These are phyloP conservation scores for Abscondita cerata DNA, from an alignment of 2,888 invertebrate genomes.

Conservation along the genomic window DNA sequence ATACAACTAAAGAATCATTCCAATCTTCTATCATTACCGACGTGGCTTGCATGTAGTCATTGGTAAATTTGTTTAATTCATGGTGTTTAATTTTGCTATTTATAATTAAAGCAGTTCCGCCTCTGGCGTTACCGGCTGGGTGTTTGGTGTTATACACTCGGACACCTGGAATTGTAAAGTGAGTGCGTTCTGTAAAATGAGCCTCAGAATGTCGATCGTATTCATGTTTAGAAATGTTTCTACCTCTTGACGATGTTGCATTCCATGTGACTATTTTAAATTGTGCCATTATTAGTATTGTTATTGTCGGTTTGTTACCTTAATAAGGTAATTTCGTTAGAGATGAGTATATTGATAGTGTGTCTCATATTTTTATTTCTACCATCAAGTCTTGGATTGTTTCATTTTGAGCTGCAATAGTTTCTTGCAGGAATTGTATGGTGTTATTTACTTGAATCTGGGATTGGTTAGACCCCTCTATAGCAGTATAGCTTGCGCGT, in stretches of 20 bases:
- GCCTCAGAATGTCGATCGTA: too few species aligned
- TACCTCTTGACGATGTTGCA: conserved; percentile 7
- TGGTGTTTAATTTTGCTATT: conserved; percentile 7
- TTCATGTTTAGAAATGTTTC: conserved; percentile 9
- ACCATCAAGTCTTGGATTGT: conserved; percentile 4
- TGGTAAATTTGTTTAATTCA: not conserved
- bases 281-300: too few species aligned
- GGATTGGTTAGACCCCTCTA: not conserved
- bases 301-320: conserved; percentile 7
- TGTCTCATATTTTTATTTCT: conserved; percentile 10
- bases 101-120: conserved; percentile 4
- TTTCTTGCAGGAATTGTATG: not conserved
- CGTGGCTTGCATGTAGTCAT: conserved; percentile 2
- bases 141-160: not conserved
- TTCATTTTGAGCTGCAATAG: not conserved
- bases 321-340: conserved; percentile 7
- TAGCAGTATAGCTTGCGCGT: not conserved
- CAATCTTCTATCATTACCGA: conserved; percentile 11
- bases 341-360: conserved; percentile 9
- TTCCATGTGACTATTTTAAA: conserved; percentile 13
- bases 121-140: not conserved
- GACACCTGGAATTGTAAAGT: not conserved
- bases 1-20: not conserved
- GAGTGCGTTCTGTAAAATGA: conserved; percentile 10
- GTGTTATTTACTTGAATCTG: not conserved